These are phyloP conservation scores for Apamea anceps DNA, from an alignment of 2,888 invertebrate genomes.

Conservation along the genomic window DNA sequence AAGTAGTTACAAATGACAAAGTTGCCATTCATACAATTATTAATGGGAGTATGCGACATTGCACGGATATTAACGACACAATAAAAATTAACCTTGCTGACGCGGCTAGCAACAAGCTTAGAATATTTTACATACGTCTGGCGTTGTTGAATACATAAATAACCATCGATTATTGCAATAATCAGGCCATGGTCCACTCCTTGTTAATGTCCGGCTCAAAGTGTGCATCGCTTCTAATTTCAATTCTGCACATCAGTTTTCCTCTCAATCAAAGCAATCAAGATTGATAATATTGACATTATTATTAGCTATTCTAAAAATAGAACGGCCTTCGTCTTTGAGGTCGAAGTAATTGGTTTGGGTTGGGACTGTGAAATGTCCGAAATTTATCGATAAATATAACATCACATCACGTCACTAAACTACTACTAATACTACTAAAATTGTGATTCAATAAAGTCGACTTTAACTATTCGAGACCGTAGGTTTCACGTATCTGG, in stretches of 20 bases:
- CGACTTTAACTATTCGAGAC: too few relatives aligned
- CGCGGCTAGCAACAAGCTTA: conserved; percentile 38
- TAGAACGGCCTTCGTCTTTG: conserved; percentile 11
- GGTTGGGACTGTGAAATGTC: not conserved
- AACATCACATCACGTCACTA: not conserved
- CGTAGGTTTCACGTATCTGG: not conserved
- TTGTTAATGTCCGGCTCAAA: conserved; percentile 41
- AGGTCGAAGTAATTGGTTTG: conserved; percentile 7
- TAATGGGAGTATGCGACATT: conserved; percentile 2
- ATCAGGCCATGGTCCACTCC: conserved; percentile 74
- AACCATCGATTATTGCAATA: conserved; percentile 57
- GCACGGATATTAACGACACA: conserved; percentile 12
- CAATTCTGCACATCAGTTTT: conserved; percentile 41
- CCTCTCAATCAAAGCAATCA: conserved; percentile 41
- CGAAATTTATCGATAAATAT: not conserved
- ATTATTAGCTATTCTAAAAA: conserved; percentile 34
- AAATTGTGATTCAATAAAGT: not conserved
- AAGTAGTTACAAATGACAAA: conserved; percentile 18
- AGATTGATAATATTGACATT: conserved; percentile 30
- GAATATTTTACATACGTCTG: conserved; percentile 35
- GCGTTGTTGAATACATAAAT: conserved; percentile 31
- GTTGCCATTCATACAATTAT: conserved; percentile 29
- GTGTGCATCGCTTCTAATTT: conserved; percentile 26
- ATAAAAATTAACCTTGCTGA: conserved; percentile 49
- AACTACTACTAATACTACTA: not conserved